phyloP scores from a whole-genome alignment of 2,113 vertebrate genomes.

The Caloenas nicobarica region DNA sequence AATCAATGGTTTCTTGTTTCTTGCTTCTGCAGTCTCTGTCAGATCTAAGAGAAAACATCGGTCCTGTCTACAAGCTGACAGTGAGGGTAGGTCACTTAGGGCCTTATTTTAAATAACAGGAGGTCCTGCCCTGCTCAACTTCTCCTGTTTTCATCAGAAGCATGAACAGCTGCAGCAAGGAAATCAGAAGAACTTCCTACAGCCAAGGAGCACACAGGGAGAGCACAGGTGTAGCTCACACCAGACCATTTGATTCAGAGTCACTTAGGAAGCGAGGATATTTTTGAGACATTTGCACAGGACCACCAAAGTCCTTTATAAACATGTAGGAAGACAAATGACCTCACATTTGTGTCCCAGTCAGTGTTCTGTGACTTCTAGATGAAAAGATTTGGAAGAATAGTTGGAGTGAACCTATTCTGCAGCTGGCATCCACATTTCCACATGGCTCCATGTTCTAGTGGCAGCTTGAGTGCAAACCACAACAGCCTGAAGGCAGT shows the following conservation, averaged over 20 bases:
- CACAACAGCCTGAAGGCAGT: not conserved
- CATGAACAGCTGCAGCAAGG: not conserved
- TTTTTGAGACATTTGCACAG: not conserved
- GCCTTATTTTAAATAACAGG: not conserved
- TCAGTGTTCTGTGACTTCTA: not conserved
- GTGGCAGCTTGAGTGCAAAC: not conserved
- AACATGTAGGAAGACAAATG: not conserved
- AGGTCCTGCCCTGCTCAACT: not conserved
- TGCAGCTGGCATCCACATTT: not conserved
- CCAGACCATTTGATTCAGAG: not conserved
- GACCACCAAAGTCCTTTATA: not conserved
- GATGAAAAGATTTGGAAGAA: not conserved
- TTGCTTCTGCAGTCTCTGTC: not conserved
- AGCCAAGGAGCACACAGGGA: not conserved
- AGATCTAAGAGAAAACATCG: not conserved
- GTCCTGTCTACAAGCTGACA: not conserved
- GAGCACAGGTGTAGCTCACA: not conserved
- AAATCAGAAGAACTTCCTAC: not conserved
- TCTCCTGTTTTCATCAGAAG: not conserved
- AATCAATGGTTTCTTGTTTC: not conserved
- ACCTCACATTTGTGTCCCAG: not conserved
- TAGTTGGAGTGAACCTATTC: not conserved
- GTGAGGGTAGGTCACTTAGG: not conserved
- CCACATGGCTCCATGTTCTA: not conserved
- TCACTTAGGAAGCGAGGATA: accelerated